phyloP scores from a whole-genome alignment of 2,888 invertebrate species.

The Heteromurus nitidus region DNA sequence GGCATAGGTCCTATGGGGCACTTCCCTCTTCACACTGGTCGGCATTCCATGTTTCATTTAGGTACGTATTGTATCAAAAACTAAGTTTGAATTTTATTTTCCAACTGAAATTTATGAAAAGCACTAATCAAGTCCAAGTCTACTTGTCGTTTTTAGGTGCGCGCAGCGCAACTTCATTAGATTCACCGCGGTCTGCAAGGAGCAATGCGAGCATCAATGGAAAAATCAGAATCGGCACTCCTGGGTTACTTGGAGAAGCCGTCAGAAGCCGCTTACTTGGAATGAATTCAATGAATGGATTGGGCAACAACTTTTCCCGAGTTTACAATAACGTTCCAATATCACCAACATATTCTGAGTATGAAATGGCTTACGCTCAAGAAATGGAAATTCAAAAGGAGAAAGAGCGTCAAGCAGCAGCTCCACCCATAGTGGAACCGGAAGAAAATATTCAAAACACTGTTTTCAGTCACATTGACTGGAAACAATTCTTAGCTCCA shows the following conservation, averaged over 20 bases:
- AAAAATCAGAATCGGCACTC: conserved; percentile 28
- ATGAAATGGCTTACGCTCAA: conserved; percentile 55
- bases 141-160: too few relatives aligned
- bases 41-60: conserved; percentile 33
- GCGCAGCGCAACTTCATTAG: too few relatives aligned
- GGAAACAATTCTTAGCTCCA: conserved; percentile 72
- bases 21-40: conserved; percentile 31
- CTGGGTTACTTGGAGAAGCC: not conserved
- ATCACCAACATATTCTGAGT: conserved; percentile 46
- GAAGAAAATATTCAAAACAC: conserved; percentile 65
- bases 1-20: conserved; percentile 27
- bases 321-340: conserved; percentile 1
- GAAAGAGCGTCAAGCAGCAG: conserved; percentile 41
- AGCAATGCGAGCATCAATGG: conserved; percentile 23
- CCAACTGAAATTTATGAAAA: too few relatives aligned
- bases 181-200: conserved; percentile 21
- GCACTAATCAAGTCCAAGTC: too few relatives aligned
- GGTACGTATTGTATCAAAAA: conserved; percentile 22
- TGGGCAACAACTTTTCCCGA: conserved; percentile 1
- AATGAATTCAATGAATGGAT: conserved; percentile 43
- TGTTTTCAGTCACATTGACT: conserved; percentile 72
- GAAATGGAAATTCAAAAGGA: conserved; percentile 56
- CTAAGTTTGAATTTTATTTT: not conserved
- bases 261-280: conserved; percentile 36
- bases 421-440: conserved; percentile 8